Conservation (phyloP, 2,113 vertebrate species). For the Pongo pygmaeus region DNA sequence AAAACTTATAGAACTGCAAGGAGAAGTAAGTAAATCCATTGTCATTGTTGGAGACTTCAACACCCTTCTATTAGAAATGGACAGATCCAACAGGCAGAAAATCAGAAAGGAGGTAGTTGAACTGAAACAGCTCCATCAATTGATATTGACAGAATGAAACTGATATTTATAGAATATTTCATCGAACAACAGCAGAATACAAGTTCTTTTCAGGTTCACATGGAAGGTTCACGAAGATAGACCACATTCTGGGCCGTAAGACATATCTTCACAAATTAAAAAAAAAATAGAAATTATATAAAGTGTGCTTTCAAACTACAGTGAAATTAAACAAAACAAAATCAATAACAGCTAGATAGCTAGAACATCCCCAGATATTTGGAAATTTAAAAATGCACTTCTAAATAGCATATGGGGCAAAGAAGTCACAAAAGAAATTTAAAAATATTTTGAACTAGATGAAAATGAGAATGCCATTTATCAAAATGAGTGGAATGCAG, state of each 20-base stretch:
- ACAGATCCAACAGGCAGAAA: not conserved
- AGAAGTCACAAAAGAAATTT: not conserved
- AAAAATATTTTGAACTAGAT: not conserved
- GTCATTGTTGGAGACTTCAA: not conserved
- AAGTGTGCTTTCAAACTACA: not conserved
- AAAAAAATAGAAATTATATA: not conserved
- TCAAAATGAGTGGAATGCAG: not conserved
- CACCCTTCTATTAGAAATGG: not conserved
- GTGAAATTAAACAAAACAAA: not conserved
- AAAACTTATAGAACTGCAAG: not conserved
- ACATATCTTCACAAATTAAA: not conserved
- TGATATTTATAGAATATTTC: not conserved
- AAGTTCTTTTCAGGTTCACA: not conserved
- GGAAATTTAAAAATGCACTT: not conserved
- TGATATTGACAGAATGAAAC: not conserved
- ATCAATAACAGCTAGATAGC: not conserved
- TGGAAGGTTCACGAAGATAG: not conserved
- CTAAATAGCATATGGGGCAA: not conserved
- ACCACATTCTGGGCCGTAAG: not conserved
- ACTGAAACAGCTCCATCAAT: not conserved
- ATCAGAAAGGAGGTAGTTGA: not conserved
- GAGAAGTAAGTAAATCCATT: not conserved
- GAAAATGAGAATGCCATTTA: not conserved
- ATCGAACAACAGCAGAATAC: not conserved
- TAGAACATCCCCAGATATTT: not conserved